A percentile compares a stretch with the other conserved stretches of the same genome.
phyloP scores from a whole-genome alignment of 2,113 vertebrate genomes.

The Macroglossus sobrinus region DNA sequence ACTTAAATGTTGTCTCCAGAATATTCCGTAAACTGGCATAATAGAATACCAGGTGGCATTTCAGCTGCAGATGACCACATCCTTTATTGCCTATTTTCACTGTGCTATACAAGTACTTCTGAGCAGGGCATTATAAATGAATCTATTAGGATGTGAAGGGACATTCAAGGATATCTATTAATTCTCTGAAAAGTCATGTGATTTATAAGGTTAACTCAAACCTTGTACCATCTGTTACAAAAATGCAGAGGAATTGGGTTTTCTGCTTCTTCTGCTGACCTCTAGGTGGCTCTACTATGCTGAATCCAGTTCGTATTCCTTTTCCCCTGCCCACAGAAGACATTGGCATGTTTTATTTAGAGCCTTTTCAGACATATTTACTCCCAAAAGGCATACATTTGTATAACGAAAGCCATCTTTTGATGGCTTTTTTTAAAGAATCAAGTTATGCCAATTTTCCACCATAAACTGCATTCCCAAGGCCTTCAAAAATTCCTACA shows the following conservation, averaged over 20 bases:
- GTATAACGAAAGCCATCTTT: not conserved
- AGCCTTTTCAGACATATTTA: not conserved
- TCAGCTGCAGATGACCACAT: not conserved
- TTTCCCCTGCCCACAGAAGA: not conserved
- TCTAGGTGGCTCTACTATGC: not conserved
- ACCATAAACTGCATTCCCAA: not conserved
- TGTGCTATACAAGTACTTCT: not conserved
- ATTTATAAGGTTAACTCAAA: not conserved
- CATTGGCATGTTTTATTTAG: not conserved
- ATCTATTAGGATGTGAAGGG: not conserved
- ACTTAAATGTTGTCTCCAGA: not conserved
- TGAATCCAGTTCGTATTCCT: not conserved
- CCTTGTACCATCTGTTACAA: not conserved
- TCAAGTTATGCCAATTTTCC: not conserved
- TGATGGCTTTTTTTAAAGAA: not conserved
- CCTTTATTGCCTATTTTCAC: not conserved
- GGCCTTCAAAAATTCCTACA: not conserved
- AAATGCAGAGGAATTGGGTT: not conserved
- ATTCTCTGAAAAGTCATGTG: not conserved
- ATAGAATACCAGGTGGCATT: not conserved
- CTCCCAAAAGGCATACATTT: not conserved
- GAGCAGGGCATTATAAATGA: not conserved
- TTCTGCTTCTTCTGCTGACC: not conserved
- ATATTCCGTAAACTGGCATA: not conserved
- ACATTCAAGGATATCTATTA: not conserved